A percentile compares a stretch with the other conserved stretches of the same genome.
phyloP scores from a whole-genome alignment of 2,113 vertebrate genomes.

The Tupaia chinensis region DNA sequence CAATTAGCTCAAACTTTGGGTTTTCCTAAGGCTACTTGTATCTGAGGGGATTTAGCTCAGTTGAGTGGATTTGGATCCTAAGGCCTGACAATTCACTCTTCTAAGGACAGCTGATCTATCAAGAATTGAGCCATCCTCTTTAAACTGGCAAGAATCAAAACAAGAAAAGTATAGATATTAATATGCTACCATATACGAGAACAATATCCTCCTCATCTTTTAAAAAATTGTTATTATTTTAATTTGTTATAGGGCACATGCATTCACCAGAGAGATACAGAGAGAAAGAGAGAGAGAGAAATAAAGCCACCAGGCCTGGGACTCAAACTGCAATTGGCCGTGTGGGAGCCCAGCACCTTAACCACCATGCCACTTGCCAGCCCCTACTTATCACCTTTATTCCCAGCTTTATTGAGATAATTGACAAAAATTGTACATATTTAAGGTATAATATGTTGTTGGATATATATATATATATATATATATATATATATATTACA shows the following conservation, averaged over 20 bases:
- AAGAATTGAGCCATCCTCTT: constrained; percentile 67
- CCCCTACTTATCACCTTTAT: neutral
- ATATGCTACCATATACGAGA: constrained; percentile 19
- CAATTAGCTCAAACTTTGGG: constrained; percentile 81
- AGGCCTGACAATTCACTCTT: constrained; percentile 61
- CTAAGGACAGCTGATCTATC: constrained; percentile 73
- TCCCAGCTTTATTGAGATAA: neutral
- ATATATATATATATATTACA: no score
- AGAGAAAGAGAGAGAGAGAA: no score
- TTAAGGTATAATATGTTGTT: neutral
- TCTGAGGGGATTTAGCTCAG: constrained; percentile 73
- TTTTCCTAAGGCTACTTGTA: constrained; percentile 79
- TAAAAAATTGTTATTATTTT: no score
- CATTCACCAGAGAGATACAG: no score
- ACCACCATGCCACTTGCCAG: no score
- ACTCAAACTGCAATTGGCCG: no score
- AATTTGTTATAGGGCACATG: no score
- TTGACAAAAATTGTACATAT: neutral
- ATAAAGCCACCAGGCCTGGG: no score
- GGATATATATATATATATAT: neutral
- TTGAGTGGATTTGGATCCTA: constrained; percentile 66
- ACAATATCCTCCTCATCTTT: neutral
- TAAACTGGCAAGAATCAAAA: constrained; percentile 45
- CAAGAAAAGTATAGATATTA: neutral
- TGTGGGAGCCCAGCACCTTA: no score